Conservation (phyloP, 2,888 invertebrate genomes). For the Nemoura dubitans region DNA sequence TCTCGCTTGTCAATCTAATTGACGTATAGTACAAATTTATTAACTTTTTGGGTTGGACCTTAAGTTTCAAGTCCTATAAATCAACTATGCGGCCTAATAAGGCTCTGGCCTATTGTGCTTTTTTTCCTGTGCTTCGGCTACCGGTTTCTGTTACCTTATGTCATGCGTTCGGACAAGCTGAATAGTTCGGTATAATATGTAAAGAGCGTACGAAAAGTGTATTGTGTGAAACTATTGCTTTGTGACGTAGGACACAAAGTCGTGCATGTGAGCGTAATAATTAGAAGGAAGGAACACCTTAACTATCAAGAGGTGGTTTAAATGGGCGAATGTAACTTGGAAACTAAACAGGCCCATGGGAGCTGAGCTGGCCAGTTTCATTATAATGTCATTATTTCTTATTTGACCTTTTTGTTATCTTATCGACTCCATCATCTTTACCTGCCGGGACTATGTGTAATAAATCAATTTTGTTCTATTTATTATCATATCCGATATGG, state of each 20-base stretch:
- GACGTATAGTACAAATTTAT: conserved; percentile 30
- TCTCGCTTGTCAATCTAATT: conserved; percentile 33
- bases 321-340: no score
- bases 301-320: no score
- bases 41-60: conserved; percentile 31
- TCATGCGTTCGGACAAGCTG: not conserved
- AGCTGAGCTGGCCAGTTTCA: no score
- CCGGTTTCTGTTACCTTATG: conserved; percentile 31
- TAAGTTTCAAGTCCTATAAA: conserved; percentile 17
- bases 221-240: not conserved
- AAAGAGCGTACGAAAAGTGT: not conserved
- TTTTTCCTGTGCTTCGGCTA: not conserved
- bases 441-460: no score
- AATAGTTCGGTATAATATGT: not conserved
- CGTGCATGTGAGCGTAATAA: not conserved
- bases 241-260: not conserved
- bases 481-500: no score
- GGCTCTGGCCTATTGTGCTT: not conserved
- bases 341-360: no score
- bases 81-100: conserved; percentile 13
- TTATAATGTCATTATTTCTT: no score
- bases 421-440: no score
- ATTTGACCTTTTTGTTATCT: no score
- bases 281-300: no score
- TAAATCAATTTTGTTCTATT: no score